Evolutionary conservation across 2,888 invertebrate species (phyloP), one percentile per base, ranked within the genome.

Genomic region (Nomada hirtipes): DNA sequence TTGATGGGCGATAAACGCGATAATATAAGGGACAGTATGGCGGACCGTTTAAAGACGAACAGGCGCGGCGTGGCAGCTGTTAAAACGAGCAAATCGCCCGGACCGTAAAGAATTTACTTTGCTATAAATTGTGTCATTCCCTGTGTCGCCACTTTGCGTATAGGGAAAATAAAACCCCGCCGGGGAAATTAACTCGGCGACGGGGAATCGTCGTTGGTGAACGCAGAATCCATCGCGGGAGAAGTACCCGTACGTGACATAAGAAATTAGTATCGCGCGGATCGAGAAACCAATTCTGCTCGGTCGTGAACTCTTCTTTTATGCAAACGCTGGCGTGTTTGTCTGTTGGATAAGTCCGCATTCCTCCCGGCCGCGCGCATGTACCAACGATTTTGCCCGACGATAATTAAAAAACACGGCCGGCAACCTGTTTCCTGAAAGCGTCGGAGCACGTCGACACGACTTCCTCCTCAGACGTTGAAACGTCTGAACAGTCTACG

Each of bases 1-100:
- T 82, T 84, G 86, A 86, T 73, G 76, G 69, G 68, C 82, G 86
- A 86, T 86, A 86, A 86, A 76, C 78, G 64, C 44, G 70, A 73
- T 73, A 64, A 64, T 81, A 86, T 84, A 86, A 78, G 81, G 60
- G 78, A 76, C 73, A 61, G 70, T 59, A 65, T 9, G 50, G 69
- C 61, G n/a, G 64, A 26, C 47, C 42, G 73, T 50, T 60, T 50
- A 50, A 52, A 75, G 71, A 69, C 68, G 81, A 52, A 23, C 63
- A 36, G 57, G 23, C 65, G 67, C 61, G 70, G 64, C 50, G 73
- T 20, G 78, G 81, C 75, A 76, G 18, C 47, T 50, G 50, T 42
- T 11, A 57, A 80, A 75, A 82, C 65, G 65, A 80, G 70, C 60
- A 60, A 71, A 50, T 57, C 29, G 26, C 4, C 23, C 9, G 18